Evolutionary conservation across 2,888 invertebrate genomes (phyloP), one percentile per base, ranked within the genome.

Genomic region (Patella caerulea): DNA sequence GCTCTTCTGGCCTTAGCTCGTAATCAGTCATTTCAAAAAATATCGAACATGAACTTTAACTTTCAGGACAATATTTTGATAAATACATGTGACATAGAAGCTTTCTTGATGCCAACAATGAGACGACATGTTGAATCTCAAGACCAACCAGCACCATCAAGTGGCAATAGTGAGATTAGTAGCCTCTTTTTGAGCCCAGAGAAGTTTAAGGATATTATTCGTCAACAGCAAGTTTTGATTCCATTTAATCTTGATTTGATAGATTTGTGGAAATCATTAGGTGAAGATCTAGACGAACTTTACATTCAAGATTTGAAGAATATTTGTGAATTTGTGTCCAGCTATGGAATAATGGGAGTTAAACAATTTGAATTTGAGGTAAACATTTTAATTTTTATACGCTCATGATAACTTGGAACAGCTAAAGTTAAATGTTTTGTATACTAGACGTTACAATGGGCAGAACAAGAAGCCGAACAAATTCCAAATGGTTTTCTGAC

Each of bases 51-150:
- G 45, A 77, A 84, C 45, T 84, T 84, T 59, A 85, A 85, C 77
- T 82, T 85, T n/a, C 85, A 85, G 77, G 86, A 87, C 72, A 84
- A 87, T 73, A 86, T 87, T 81, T 85, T 87, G 11, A 85, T 87
- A 17, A 84, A 85, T 52, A 83, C 84, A 1, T 85, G 85, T 69
- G 71, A 71, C 11, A 79, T 85, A 52, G 77, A 79, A 34, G 72
- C 83, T 11, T 77, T 79, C 19, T 72, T 83, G 5, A 73, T 71
- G 29, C 76, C 71, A 29, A 53, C 72, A 15, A 19, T 59, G 17
- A 17, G 59, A 59, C 59, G 59, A n/a, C 19, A 17, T 19, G 59
- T 17, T 19, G 19, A 59, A 7, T 19, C 9, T 59, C 45, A 45
- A 45, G 45, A 45, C 45, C 19, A 9, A 11, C 11, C 19, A 11